Conservation (phyloP, 2,113 vertebrate species). For the Gavia stellata region DNA sequence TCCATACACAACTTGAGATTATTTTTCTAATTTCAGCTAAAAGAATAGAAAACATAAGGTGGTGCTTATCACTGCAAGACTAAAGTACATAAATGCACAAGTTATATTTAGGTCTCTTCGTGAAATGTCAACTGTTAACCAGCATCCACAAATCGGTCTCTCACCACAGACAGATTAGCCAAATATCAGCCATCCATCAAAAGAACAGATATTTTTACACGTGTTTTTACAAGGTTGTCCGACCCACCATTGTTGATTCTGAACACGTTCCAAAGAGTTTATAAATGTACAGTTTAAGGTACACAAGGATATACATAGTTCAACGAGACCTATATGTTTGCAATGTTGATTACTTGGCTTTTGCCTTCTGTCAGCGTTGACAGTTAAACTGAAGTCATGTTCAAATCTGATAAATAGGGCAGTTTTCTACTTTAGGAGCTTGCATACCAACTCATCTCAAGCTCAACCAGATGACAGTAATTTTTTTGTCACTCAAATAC, state of each 20-base stretch:
- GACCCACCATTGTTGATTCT: neutral
- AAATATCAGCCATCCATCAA: neutral
- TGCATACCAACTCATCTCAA: neutral
- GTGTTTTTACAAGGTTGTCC: neutral
- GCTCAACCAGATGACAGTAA: neutral
- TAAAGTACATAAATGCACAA: neutral
- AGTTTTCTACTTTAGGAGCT: neutral
- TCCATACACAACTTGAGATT: neutral
- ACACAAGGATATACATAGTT: neutral
- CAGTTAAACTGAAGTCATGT: neutral
- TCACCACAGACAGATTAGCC: neutral
- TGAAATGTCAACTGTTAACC: neutral
- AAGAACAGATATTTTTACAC: neutral
- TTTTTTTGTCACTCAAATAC: neutral
- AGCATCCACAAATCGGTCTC: neutral
- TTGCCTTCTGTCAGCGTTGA: neutral
- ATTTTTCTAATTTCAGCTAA: neutral
- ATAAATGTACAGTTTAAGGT: neutral
- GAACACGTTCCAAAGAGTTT: neutral
- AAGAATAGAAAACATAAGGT: neutral
- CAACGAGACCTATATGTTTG: accelerated
- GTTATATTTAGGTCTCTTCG: neutral
- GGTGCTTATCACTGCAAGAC: neutral
- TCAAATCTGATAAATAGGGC: neutral
- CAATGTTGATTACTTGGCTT: neutral